Conservation (phyloP, 2,888 invertebrate genomes). For the Apotomis turbidana region DNA sequence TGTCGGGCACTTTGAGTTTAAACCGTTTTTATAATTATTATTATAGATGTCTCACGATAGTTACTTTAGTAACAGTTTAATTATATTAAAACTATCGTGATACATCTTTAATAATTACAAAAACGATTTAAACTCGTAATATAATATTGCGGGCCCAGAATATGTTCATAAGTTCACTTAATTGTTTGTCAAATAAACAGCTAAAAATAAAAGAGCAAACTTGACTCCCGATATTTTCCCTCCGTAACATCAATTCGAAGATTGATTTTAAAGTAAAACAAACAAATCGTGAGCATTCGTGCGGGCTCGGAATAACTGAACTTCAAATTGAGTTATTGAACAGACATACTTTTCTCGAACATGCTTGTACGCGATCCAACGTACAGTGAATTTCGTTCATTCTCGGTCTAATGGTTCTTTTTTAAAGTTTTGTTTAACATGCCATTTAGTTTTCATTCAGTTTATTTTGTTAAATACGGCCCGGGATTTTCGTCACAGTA, state of each 20-base stretch:
- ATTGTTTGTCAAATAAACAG: not conserved
- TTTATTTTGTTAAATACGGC: too few species aligned
- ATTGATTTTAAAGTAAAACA: constrained; percentile 21
- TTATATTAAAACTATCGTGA: too few species aligned
- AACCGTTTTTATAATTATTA: too few species aligned
- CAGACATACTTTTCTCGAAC: constrained; percentile 6
- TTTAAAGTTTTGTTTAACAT: too few species aligned
- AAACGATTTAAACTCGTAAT: too few species aligned
- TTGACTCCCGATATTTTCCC: not conserved
- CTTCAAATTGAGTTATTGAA: constrained; percentile 19
- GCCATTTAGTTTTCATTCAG: too few species aligned
- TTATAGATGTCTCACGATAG: too few species aligned
- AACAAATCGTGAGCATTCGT: constrained; percentile 5
- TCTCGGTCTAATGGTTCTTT: not conserved
- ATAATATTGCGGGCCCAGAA: too few species aligned
- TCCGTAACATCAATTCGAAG: not conserved
- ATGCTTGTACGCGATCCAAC: not conserved
- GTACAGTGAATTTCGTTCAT: constrained; percentile 9
- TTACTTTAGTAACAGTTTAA: too few species aligned
- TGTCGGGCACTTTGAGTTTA: too few species aligned
- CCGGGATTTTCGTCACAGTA: too few species aligned
- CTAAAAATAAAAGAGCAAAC: not conserved
- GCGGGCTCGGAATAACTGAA: constrained; percentile 4
- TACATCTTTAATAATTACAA: too few species aligned
- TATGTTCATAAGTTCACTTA: not conserved